phyloP scores from a whole-genome alignment of 1,140 invertebrate genomes.

The Halictus rubicundus region DNA sequence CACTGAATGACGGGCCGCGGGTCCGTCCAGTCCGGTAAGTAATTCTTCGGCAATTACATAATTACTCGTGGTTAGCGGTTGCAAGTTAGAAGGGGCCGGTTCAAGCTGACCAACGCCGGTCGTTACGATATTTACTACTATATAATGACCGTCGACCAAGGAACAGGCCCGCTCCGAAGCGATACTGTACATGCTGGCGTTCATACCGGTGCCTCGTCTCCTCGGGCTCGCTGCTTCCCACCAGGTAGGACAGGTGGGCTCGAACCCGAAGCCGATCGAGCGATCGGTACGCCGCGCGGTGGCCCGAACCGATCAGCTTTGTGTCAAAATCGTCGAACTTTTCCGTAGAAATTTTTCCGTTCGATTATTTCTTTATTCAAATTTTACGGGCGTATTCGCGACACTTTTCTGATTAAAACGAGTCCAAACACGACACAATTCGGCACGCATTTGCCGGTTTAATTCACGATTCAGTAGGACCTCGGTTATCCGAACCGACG shows the following conservation, averaged over 20 bases:
- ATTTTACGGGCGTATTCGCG: too few species aligned
- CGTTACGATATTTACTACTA: slow-evolving; percentile 81
- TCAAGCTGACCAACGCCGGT: slow-evolving; percentile 63
- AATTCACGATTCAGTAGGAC: too few species aligned
- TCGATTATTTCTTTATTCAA: too few species aligned
- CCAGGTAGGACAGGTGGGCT: slow-evolving; percentile 26
- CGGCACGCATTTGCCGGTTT: too few species aligned
- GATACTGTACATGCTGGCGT: neutral
- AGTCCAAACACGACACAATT: too few species aligned
- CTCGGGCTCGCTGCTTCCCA: slow-evolving; percentile 31
- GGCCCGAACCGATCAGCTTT: too few species aligned
- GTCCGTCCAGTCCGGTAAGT: slow-evolving; percentile 74
- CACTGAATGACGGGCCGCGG: slow-evolving; percentile 78
- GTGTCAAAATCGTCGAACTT: too few species aligned
- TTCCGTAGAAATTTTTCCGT: too few species aligned
- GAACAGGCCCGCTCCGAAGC: slow-evolving; percentile 58
- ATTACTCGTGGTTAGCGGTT: slow-evolving; percentile 75
- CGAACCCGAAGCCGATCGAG: neutral
- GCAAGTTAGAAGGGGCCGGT: slow-evolving; percentile 53
- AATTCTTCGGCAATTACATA: slow-evolving; percentile 81
- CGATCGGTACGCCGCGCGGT: too few species aligned
- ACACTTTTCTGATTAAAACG: too few species aligned
- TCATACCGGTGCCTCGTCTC: slow-evolving; percentile 21
- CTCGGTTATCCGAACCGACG: too few species aligned
- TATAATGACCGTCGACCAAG: slow-evolving; percentile 75